These are phyloP conservation scores for Sus scrofa DNA, from an alignment of 2,113 vertebrate genomes.

Conservation along the genomic window T2T-Sscrofa CM000814.6:145536501-145537000, in stretches of 20 bases:
- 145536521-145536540: no score
- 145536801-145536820: neutral
- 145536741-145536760: neutral
- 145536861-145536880: neutral
- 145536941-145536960: neutral
- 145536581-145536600: neutral
- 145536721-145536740: neutral
- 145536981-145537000: neutral
- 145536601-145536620: neutral
- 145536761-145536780: slow-evolving; percentile 9
- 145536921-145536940: neutral
- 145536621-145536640: neutral
- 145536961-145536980: neutral
- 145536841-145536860: neutral
- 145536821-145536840: neutral
- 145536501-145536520: no score
- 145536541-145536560: neutral
- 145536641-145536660: neutral
- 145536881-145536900: neutral
- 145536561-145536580: neutral
- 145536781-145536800: neutral
- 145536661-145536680: neutral
- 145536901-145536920: neutral
- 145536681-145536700: neutral
- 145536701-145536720: neutral